Percentiles rank a stretch among this genome's conserved stretches.
These are phyloP conservation scores for Urosaurus nigricauda DNA, from an alignment of 2,797 vertebrate species.

Conservation along the genomic window DNA sequence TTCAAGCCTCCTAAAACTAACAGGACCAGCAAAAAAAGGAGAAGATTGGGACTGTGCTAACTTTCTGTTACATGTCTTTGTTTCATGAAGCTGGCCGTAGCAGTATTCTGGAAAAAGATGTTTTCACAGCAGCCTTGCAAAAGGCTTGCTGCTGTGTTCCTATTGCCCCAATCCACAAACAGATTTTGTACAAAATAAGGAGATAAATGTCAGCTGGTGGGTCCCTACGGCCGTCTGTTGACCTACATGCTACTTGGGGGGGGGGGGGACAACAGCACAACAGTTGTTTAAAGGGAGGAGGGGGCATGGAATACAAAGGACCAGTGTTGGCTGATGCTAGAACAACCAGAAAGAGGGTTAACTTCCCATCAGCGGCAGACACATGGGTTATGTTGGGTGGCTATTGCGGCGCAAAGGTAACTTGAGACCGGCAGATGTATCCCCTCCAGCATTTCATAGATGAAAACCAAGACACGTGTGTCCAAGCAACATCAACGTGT, in stretches of 20 bases:
- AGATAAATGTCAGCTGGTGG: slow-evolving; percentile 59
- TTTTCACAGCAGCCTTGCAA: slow-evolving; percentile 59
- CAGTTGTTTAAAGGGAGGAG: background rate
- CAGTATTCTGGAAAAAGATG: background rate
- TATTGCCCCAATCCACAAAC: slow-evolving; percentile 5
- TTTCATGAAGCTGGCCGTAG: slow-evolving; percentile 38
- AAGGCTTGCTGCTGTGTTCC: slow-evolving; percentile 55
- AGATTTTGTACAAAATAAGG: background rate
- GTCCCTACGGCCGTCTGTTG: slow-evolving; percentile 57
- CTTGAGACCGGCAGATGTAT: background rate
- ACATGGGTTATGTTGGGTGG: background rate
- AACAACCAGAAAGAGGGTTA: background rate
- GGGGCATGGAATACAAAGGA: background rate
- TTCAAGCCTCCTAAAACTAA: slow-evolving; percentile 15
- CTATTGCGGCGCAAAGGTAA: background rate
- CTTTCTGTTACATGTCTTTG: background rate
- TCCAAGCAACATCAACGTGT: no score
- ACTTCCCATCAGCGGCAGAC: background rate
- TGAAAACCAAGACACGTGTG: no score
- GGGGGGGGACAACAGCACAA: background rate
- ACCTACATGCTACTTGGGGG: slow-evolving; percentile 51
- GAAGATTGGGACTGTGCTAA: slow-evolving; percentile 50
- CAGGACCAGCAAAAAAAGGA: slow-evolving; percentile 56
- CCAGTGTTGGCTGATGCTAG: background rate
- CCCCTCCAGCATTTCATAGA: no score